phyloP scores from a whole-genome alignment of 2,113 vertebrate genomes.

The Rynchops niger region DNA sequence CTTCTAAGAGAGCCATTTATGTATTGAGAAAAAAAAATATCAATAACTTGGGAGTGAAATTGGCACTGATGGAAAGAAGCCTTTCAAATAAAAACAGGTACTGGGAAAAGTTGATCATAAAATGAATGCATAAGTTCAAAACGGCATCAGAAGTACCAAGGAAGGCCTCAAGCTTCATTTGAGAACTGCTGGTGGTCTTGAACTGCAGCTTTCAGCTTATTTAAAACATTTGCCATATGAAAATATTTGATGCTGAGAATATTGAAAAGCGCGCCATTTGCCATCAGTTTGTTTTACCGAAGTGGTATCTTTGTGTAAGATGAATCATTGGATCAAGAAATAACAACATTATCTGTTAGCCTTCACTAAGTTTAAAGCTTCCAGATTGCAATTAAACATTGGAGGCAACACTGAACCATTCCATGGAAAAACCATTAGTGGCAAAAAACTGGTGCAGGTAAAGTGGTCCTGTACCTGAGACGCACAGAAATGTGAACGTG shows the following conservation, averaged over 20 bases:
- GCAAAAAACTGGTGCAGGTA: not conserved
- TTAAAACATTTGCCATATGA: not conserved
- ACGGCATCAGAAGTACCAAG: not conserved
- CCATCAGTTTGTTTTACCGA: not conserved
- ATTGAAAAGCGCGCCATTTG: rapidly evolving
- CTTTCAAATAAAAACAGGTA: not conserved
- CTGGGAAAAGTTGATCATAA: not conserved
- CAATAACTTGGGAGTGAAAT: not conserved
- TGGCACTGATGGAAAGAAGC: not conserved
- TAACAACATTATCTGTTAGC: not conserved
- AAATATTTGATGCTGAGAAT: not conserved
- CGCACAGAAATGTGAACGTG: not conserved
- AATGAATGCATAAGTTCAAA: not conserved
- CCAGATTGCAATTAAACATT: not conserved
- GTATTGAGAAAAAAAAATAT: not conserved
- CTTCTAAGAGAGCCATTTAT: not conserved
- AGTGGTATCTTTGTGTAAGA: not conserved
- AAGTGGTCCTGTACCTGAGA: not conserved
- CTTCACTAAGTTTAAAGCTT: not conserved
- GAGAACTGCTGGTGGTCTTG: not conserved
- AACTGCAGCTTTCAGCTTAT: not conserved
- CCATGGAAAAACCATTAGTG: too few relatives aligned
- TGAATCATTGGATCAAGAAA: not conserved
- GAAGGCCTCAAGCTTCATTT: not conserved
- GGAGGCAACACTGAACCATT: not conserved